Evolutionary conservation across 2,113 vertebrate species (phyloP), one percentile per base, ranked within the genome.

Genomic region (Parus major): DNA sequence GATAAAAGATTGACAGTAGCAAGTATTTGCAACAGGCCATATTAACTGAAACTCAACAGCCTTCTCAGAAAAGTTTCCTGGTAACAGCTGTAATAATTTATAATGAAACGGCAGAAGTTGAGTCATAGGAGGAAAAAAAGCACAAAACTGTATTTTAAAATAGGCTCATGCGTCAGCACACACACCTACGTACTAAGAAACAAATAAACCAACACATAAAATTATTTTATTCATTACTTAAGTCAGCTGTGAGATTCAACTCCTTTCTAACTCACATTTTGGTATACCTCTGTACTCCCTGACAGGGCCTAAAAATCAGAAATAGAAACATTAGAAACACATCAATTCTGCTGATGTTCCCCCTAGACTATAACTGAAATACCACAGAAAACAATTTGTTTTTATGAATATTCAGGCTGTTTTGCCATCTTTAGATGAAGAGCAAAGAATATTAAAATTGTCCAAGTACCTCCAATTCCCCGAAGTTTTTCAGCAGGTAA

Each of bases 131-230:
- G 20, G 64, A 59, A 71, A 86, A 70, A 87, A 85, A 61, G 63
- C 5, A 9, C 17, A 85, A 55, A 95, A 57, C 10, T 49, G 35
- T 53, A 57, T 81, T 96, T 92, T 88, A 95, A 95, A 95, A 96
- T 56, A 89, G 82, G 59, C 39, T 57, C 61, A 55, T 88, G 92
- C 88, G 78, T 94, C 90, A 96, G 76, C n/a, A 44, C 35, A 69
- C 61, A 78, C 70, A 87, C 60, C 91, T 92, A 91, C 16, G 0
- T 49, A 61, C 35, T 39, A 83, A 80, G 84, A 90, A 94, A 93
- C 82, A 95, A 95, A 94, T 66, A 92, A 59, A 88, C 21, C 27
- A 61, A 61, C 35, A 82, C 35, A 64, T 25, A 90, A 19, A 82
- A 87, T 50, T 1, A 77, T 87, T 92, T 94, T 88, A 92, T 66